Percentiles rank a stretch among this genome's conserved stretches.
Conservation (phyloP, 2,113 vertebrate genomes). For the Microtus montanus region DNA sequence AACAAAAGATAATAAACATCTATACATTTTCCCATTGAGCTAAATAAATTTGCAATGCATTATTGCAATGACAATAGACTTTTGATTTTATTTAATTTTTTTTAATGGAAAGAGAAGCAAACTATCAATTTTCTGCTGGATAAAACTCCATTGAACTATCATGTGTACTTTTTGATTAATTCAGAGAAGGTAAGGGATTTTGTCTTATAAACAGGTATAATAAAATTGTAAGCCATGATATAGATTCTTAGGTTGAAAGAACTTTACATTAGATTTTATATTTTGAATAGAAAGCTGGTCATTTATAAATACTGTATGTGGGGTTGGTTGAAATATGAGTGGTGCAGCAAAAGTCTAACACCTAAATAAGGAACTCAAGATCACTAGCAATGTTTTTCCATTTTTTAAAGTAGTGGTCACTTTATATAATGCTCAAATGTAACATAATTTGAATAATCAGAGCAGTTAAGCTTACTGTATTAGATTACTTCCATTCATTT, state of each 20-base stretch:
- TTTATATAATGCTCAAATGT: not conserved
- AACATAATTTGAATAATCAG: conserved; percentile 6
- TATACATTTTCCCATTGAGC: conserved; percentile 44
- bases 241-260: not conserved
- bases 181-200: not conserved
- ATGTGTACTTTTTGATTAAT: not conserved
- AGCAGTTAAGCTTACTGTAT: not conserved
- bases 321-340: not conserved
- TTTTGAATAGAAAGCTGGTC: not conserved
- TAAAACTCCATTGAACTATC: not conserved
- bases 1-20: conserved; percentile 53
- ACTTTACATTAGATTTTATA: not conserved
- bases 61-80: not conserved
- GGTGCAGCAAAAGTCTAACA: not conserved
- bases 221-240: not conserved
- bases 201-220: not conserved
- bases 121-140: not conserved
- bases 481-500: not conserved
- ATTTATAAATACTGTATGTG: not conserved
- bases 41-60: conserved; percentile 15
- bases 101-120: rapidly evolving
- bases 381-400: not conserved
- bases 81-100: not conserved
- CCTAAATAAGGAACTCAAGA: not conserved
- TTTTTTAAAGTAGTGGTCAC: not conserved